Base-by-base conservation (phyloP, 1,140 invertebrate genomes). In the Rhynchophorus ferrugineus region DNA sequence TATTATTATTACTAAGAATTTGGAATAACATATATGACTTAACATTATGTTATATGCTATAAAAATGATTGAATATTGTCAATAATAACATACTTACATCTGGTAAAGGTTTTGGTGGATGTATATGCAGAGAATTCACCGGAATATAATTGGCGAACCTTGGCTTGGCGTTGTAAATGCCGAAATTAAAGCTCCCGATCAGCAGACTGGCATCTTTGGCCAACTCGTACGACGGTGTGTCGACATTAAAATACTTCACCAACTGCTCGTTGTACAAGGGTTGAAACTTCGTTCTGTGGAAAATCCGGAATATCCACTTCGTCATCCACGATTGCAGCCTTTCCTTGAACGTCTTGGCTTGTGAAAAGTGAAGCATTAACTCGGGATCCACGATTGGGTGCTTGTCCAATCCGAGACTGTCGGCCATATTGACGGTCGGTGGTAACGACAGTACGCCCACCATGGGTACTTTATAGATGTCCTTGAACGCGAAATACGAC, bases 121-220 rank as follows among this genome's bases (percentile, higher is more conserved):
- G 64, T 20, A 73, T 62, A 61, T 78, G 75, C 29, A 78, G 58
- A 3, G 73, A 73, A 34, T 71, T 71, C 29, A 78, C 58, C 44
- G 73, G 68, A 13, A 78, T 57, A 3, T 74, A 66, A 48, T 61
- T 68, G 8, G 75, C 73, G 7, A 71, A 67, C 3, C 66, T 60
- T 11, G 76, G 70, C 36, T 69, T 65, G 37, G 69, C 67, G 24
- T 68, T 66, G 38, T 69, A 61, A 44, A 73, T 63, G 19, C 68
- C 63, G 3, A 69, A 69, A 63, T 77, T 69, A n/a, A 58, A 62
- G 58, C 76, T 77, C 0, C 72, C 49, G 41, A 82, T 69, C 8
- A 78, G 42, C 58, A 82, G 57, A 44, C 72, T 72, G 0, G 74
- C 64, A 60, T 75, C 73, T 29, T 64, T 65, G 17, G 42, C 29